Conservation (phyloP, 2,113 vertebrate genomes). For the Pavo muticus region DNA sequence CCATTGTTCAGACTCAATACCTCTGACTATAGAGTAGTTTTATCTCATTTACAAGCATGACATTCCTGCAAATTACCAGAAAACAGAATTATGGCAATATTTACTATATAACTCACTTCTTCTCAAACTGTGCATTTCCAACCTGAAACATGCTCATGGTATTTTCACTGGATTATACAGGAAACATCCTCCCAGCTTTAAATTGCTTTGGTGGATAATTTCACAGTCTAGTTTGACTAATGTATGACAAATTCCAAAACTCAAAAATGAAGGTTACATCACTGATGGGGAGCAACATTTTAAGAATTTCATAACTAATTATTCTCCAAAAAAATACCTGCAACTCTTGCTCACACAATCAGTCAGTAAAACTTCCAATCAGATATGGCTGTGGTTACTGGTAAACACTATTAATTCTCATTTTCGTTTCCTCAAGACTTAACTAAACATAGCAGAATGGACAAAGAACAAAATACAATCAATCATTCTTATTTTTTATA, state of each 20-base stretch:
- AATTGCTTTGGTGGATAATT: background rate
- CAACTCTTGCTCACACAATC: background rate
- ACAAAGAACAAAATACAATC: background rate
- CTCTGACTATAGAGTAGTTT: background rate
- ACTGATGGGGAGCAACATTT: background rate
- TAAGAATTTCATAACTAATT: background rate
- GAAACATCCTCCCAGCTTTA: background rate
- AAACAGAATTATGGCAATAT: background rate
- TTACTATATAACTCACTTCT: background rate
- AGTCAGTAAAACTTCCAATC: background rate
- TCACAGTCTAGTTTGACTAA: background rate
- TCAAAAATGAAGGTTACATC: background rate
- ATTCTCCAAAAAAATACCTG: background rate
- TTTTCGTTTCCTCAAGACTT: background rate
- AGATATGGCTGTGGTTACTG: accelerated
- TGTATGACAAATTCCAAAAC: background rate
- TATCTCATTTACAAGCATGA: slow-evolving; percentile 9
- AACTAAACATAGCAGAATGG: background rate
- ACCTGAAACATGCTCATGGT: background rate
- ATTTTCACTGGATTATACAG: background rate
- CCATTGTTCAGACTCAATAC: accelerated
- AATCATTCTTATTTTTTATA: background rate
- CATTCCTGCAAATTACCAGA: slow-evolving; percentile 30
- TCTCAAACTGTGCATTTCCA: background rate
- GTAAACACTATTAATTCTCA: background rate